A percentile compares a stretch with the other conserved stretches of the same genome.
Evolutionary conservation across 2,113 vertebrate genomes (phyloP).

Genomic region (Onychostoma macrolepis): DNA sequence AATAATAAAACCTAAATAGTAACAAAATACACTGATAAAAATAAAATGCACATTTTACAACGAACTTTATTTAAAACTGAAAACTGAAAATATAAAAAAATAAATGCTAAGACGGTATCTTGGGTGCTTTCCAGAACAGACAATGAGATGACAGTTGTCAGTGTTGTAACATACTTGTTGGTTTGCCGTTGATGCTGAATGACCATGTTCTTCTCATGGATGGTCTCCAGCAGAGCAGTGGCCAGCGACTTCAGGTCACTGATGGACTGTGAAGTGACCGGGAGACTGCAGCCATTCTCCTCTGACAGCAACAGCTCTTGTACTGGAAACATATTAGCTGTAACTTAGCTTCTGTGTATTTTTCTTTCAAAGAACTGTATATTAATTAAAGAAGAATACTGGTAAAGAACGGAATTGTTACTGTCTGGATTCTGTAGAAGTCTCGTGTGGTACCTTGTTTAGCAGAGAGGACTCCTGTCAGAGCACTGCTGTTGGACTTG

Average conservation of each 20-base stretch:
- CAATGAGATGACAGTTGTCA: background rate
- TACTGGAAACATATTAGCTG: slow-evolving; percentile 71
- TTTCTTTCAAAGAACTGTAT: background rate
- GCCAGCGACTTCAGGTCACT: slow-evolving; percentile 95
- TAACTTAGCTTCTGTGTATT: background rate
- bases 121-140: background rate
- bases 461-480: slow-evolving; percentile 95
- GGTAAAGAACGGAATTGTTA: background rate
- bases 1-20: no score
- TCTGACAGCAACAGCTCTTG: slow-evolving; percentile 90
- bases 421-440: background rate
- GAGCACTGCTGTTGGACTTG: slow-evolving; percentile 86
- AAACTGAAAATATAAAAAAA: no score
- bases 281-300: slow-evolving; percentile 91
- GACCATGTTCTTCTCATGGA: slow-evolving; percentile 98
- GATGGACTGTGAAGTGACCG: slow-evolving; percentile 94
- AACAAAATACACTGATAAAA: no score
- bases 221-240: slow-evolving; percentile 93
- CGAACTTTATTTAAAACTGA: no score
- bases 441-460: slow-evolving; percentile 86
- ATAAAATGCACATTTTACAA: no score
- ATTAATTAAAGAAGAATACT: background rate
- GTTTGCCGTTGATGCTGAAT: slow-evolving; percentile 97
- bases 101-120: background rate
- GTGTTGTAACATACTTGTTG: slow-evolving; percentile 79